Evolutionary conservation across 2,797 vertebrate species (phyloP).

Genomic region (Chelon labrosus): DNA sequence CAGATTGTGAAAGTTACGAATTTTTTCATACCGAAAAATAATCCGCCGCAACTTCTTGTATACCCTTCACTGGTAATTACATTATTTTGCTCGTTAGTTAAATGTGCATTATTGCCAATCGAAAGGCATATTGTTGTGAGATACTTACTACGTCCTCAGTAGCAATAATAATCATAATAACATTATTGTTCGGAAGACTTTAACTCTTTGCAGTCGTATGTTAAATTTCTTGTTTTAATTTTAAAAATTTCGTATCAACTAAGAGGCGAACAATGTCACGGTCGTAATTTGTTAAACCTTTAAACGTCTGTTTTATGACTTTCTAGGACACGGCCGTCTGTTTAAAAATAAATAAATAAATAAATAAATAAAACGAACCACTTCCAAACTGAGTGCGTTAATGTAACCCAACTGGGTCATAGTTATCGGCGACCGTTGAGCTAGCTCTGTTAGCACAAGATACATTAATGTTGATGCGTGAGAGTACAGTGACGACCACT

Average conservation of each 20-base stretch:
- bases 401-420: too few species aligned
- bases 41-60: background rate
- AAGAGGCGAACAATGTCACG: background rate
- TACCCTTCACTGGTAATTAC: background rate
- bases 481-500: background rate
- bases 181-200: too few species aligned
- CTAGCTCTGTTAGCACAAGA: background rate
- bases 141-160: background rate
- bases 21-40: background rate
- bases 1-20: fast-evolving
- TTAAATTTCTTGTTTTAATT: too few species aligned
- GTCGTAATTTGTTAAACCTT: background rate
- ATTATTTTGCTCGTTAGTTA: background rate
- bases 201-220: too few species aligned
- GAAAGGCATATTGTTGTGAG: background rate
- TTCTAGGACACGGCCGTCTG: background rate
- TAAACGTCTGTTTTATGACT: background rate
- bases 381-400: too few species aligned
- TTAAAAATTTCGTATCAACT: too few species aligned
- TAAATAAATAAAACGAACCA: too few species aligned
- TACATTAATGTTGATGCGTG: background rate
- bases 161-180: slow-evolving; percentile 1
- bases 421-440: too few species aligned
- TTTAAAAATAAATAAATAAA: background rate
- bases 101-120: background rate